Evolutionary conservation across 2,888 invertebrate genomes (phyloP).

Genomic region (Dolomedes plantarius): DNA sequence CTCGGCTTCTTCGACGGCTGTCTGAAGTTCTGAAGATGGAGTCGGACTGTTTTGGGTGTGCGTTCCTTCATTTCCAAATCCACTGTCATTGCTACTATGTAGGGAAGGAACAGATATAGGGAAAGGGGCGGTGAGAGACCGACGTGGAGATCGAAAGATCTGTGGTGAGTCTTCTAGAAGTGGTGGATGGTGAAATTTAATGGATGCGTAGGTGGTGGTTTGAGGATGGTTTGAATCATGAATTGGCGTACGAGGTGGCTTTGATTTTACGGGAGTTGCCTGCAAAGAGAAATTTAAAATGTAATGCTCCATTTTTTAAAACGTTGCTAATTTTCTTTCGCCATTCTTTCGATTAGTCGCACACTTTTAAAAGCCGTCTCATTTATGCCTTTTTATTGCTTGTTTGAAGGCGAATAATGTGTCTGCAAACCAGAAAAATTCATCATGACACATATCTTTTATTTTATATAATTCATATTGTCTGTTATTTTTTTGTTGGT

Average conservation of each 20-base stretch:
- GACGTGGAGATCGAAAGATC: constrained; percentile 72
- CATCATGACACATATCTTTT: no score
- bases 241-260: constrained; percentile 41
- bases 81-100: constrained; percentile 93
- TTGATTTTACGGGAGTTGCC: constrained; percentile 48
- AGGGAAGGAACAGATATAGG: constrained; percentile 77
- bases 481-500: no score
- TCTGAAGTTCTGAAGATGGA: constrained; percentile 24
- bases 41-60: constrained; percentile 42
- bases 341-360: no score
- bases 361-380: no score
- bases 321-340: no score
- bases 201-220: constrained; percentile 54
- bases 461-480: no score
- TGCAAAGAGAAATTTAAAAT: not conserved
- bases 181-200: constrained; percentile 61
- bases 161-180: constrained; percentile 43
- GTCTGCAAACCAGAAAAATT: no score
- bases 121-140: constrained; percentile 65
- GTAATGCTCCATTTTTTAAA: no score
- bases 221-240: constrained; percentile 44
- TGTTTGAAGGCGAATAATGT: no score
- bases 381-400: no score
- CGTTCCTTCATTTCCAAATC: constrained; percentile 87
- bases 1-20: not conserved